These are phyloP conservation scores for Chloroceryle aenea DNA, from an alignment of 2,113 vertebrate species.

Conservation along the genomic window DNA sequence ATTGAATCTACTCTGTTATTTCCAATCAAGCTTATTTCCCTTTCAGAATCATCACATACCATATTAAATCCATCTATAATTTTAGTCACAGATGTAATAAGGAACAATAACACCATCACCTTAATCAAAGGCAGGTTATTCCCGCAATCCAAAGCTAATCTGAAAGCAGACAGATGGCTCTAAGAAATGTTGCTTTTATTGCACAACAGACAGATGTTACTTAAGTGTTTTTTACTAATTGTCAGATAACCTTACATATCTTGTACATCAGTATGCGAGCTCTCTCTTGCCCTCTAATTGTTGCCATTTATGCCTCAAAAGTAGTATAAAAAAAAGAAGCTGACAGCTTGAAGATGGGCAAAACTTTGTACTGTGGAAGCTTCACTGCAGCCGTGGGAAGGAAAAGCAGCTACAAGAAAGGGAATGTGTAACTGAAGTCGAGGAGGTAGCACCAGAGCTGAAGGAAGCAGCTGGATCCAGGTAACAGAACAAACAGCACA, in stretches of 20 bases:
- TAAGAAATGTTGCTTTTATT: background rate
- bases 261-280: background rate
- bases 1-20: background rate
- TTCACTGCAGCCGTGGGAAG: background rate
- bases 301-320: background rate
- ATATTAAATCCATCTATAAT: background rate
- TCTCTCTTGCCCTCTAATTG: background rate
- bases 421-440: background rate
- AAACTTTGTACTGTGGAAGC: background rate
- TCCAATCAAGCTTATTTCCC: background rate
- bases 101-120: background rate
- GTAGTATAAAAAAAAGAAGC: background rate
- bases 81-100: background rate
- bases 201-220: slow-evolving; percentile 13
- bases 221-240: background rate
- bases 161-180: slow-evolving; percentile 4
- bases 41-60: background rate
- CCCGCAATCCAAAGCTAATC: background rate
- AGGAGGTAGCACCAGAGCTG: background rate
- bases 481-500: background rate
- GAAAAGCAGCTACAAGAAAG: background rate
- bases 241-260: background rate
- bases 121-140: slow-evolving; percentile 15
- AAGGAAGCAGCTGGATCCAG: background rate
- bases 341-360: background rate